These are phyloP conservation scores for Podilymbus podiceps DNA, from an alignment of 2,113 vertebrate species.

Conservation along the genomic window DNA sequence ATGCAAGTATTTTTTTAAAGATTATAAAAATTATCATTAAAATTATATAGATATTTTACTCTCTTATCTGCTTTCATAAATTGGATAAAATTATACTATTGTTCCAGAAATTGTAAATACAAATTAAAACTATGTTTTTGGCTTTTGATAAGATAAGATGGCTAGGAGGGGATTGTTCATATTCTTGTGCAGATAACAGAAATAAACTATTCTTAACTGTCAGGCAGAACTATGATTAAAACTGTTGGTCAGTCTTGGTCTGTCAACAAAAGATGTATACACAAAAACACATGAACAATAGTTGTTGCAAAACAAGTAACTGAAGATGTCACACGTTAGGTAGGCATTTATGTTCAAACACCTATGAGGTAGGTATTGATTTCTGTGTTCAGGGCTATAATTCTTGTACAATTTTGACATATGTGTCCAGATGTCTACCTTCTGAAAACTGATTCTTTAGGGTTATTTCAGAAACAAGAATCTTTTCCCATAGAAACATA, in stretches of 20 bases:
- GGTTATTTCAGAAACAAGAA: background rate
- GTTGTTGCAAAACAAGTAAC: background rate
- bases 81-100: background rate
- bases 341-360: background rate
- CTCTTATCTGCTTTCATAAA: background rate
- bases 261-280: background rate
- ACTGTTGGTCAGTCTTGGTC: background rate
- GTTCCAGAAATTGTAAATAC: background rate
- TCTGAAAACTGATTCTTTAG: background rate
- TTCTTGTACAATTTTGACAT: background rate
- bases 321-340: background rate
- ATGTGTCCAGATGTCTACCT: background rate
- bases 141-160: background rate
- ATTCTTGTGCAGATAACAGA: background rate
- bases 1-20: background rate
- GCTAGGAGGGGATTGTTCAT: background rate
- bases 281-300: background rate
- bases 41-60: background rate
- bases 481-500: background rate
- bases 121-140: background rate
- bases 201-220: background rate
- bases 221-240: background rate
- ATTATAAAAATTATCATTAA: background rate
- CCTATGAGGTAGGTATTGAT: background rate
- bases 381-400: background rate